Evolutionary conservation across 2,888 invertebrate species (phyloP), one percentile per base, ranked within the genome.

Genomic region (Diaperis boleti): DNA sequence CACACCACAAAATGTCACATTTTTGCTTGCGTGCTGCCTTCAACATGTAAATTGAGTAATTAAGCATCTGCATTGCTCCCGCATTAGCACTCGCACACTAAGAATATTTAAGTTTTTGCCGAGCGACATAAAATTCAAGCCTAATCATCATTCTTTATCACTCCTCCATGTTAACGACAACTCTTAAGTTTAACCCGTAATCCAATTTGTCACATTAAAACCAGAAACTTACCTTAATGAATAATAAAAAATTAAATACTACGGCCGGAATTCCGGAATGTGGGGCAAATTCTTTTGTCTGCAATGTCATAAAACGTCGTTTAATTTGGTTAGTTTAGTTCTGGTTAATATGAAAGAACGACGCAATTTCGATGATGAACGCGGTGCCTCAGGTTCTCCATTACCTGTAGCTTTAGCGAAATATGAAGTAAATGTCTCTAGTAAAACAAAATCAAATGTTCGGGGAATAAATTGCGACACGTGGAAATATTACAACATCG

Each of bases 351-450:
- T 52, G 8, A 52, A 55, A 44, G 15, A 55, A 55, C 14, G 44
- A 10, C 33, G 55, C 8, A 42, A 20, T 42, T 42, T 18, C 33
- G 18, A 55, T 44, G 44, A 55, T 13, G 33, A 55, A 55, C 20
- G 44, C 11, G 42, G 41, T 44, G 20, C 20, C 20, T 55, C 10
- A 33, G 55, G 33, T 42, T 55, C 39, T 55, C 55, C 42, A 55
- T 55, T 55, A 55, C 55, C 55, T 55, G 55, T 55, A 55, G 55
- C 55, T 55, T 44, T 44, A 42, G 33, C 33, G 55, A 44, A 55
- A 55, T 55, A 44, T 55, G 33, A 44, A 10, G 42, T 13, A 55
- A 55, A 55, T 55, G 55, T 42, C 31, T 31, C 47, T 37, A 45
- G 45, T 57, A 57, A 45, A 35, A 45, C 22, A 31, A 45, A 57